phyloP scores from a whole-genome alignment of 2,113 vertebrate species.

The Fulmarus glacialis region DNA sequence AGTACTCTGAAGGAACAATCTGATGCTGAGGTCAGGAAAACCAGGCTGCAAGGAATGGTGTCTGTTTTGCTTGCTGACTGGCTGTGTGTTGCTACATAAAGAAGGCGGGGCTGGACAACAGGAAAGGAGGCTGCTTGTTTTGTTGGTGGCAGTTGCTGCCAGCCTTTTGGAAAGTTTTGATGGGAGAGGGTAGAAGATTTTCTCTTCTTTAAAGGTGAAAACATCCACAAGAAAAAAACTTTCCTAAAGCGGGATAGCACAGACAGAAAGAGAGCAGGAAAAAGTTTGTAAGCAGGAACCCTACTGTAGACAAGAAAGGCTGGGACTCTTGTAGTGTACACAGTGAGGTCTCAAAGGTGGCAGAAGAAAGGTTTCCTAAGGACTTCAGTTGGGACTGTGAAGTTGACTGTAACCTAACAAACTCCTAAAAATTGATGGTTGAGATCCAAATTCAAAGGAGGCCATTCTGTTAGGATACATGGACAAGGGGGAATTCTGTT shows the following conservation, averaged over 20 bases:
- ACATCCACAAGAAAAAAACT: not conserved
- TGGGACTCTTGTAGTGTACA: not conserved
- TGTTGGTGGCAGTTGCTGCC: not conserved
- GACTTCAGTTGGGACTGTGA: not conserved
- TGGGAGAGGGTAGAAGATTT: not conserved
- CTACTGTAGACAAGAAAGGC: not conserved
- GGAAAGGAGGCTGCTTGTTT: not conserved
- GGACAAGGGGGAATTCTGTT: not conserved
- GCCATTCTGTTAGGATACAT: not conserved
- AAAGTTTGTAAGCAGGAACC: not conserved
- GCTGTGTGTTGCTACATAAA: not conserved
- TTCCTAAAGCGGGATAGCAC: not conserved
- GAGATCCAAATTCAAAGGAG: not conserved
- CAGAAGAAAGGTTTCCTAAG: not conserved
- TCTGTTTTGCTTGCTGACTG: not conserved
- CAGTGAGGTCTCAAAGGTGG: not conserved
- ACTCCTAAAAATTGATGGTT: not conserved
- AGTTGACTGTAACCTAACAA: not conserved
- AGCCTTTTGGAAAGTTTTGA: not conserved
- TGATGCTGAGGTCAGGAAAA: not conserved
- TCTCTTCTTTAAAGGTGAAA: not conserved
- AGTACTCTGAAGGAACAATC: not conserved
- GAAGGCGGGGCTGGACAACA: not conserved
- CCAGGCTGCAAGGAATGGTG: not conserved
- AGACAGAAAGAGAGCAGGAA: not conserved